These are phyloP conservation scores for Sebastes itinus DNA, from an alignment of 2,797 vertebrate species.

Conservation along the genomic window DNA sequence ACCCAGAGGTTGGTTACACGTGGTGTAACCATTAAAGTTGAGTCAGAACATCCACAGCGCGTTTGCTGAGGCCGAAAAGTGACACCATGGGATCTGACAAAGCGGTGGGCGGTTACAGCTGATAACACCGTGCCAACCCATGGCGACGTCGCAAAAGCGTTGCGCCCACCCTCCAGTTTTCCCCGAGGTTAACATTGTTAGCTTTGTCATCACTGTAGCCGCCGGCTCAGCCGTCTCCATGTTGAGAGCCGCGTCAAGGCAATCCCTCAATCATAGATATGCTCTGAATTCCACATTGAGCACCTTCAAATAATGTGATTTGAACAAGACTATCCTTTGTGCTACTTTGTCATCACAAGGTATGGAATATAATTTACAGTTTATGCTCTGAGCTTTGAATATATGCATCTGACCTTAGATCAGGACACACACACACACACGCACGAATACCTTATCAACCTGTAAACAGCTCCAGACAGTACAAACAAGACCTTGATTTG, in stretches of 20 bases:
- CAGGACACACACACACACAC: not conserved
- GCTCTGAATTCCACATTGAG: not conserved
- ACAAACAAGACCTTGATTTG: slow-evolving; percentile 72
- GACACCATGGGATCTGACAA: too few relatives aligned
- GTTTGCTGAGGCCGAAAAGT: too few relatives aligned
- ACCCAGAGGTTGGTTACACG: not conserved
- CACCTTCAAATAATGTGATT: not conserved
- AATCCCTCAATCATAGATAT: not conserved
- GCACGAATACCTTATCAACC: slow-evolving; percentile 15
- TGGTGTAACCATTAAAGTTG: not conserved
- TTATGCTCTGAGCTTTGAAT: not conserved
- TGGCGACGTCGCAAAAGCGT: too few relatives aligned
- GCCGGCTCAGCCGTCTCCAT: not conserved
- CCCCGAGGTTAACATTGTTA: not conserved
- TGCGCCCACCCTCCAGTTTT: not conserved
- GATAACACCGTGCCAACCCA: too few relatives aligned
- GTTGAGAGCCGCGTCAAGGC: not conserved
- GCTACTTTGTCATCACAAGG: not conserved
- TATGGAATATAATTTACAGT: not conserved
- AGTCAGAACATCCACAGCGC: not conserved
- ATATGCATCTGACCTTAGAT: not conserved
- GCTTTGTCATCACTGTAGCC: not conserved
- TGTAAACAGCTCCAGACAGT: slow-evolving; percentile 59
- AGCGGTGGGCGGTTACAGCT: too few relatives aligned
- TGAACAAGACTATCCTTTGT: not conserved